Conservation (phyloP, 2,113 vertebrate species). For the Hystrix brachyura region DNA sequence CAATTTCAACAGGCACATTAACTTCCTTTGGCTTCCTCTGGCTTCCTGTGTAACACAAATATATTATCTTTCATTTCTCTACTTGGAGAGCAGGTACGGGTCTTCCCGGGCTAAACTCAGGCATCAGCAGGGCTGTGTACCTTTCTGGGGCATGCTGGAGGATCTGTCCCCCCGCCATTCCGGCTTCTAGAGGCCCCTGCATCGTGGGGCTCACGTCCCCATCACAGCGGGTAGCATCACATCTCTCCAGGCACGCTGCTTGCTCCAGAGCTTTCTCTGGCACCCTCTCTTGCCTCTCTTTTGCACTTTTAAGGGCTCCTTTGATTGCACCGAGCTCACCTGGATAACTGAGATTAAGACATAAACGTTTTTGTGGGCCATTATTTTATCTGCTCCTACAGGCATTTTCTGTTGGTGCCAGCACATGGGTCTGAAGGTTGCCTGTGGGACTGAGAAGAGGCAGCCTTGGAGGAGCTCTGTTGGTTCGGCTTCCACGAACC, state of each 20-base stretch:
- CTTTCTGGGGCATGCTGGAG: not conserved
- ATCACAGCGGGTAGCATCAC: fast-evolving
- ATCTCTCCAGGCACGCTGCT: fast-evolving
- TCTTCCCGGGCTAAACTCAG: not conserved
- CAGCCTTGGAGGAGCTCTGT: not conserved
- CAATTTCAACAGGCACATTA: not conserved
- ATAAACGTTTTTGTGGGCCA: not conserved
- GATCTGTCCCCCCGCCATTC: not conserved
- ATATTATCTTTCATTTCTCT: not conserved
- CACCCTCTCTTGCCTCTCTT: not conserved
- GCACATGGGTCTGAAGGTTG: not conserved
- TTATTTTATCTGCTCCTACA: not conserved
- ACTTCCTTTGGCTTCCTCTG: not conserved
- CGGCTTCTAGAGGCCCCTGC: not conserved
- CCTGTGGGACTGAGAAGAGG: not conserved
- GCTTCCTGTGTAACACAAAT: not conserved
- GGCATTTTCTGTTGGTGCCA: not conserved
- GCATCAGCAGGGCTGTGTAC: no score
- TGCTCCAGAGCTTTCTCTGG: not conserved
- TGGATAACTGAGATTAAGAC: no score
- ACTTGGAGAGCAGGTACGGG: not conserved
- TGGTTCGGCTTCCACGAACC: not conserved
- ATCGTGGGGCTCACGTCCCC: fast-evolving
- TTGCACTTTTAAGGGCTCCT: not conserved
- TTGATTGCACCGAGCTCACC: not conserved